Evolutionary conservation across 2,113 vertebrate species (phyloP), one percentile per base, ranked within the genome.

Genomic region (Gymnarchus niloticus): DNA sequence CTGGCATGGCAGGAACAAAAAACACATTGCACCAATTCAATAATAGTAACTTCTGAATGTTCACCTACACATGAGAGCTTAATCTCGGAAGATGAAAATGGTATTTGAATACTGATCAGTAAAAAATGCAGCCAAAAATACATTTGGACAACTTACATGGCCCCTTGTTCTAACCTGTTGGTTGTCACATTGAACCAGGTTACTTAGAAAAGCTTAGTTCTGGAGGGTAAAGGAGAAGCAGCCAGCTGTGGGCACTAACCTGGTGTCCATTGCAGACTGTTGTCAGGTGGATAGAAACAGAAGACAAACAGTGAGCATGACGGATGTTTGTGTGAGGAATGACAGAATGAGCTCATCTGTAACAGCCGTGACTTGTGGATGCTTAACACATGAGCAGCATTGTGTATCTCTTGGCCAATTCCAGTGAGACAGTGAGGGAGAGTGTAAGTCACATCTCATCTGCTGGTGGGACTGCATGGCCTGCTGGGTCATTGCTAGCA

Each of bases 41-140:
- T 56, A 21, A 3, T 57, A 76, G 28, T 14, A 33, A 37, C 28
- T 33, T 19, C 49, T 54, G 57, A 87, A 25, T 46, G 6, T 14
- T 49, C n/a, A 49, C 23, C 48, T 56, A 89, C 49, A 88, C 80
- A 86, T n/a, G 46, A 54, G n/a, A 7, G 57, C 3, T 82, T 23
- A 8, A 69, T 0, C 61, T 41, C 44, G 46, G 77, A 28, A 25
- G 46, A 0, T 49, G 21, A 23, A 25, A 21, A 48, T 80, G 0
- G 48, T 80, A 80, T 80, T 80, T 48, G 41, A 23, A 1, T 78
- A 3, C 21, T 8, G 6, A 4, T 46, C 2, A 10, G 10, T 48
- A 48, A 23, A 78, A 78, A 78, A 76, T 76, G 37, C 19, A 37
- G 37, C 41, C 41, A 19, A 21, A 76, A 41, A 46, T 48, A 0